Percentiles rank a stretch among this genome's conserved stretches.
phyloP scores from a whole-genome alignment of 2,888 invertebrate genomes.

The Amorpha juglandis region DNA sequence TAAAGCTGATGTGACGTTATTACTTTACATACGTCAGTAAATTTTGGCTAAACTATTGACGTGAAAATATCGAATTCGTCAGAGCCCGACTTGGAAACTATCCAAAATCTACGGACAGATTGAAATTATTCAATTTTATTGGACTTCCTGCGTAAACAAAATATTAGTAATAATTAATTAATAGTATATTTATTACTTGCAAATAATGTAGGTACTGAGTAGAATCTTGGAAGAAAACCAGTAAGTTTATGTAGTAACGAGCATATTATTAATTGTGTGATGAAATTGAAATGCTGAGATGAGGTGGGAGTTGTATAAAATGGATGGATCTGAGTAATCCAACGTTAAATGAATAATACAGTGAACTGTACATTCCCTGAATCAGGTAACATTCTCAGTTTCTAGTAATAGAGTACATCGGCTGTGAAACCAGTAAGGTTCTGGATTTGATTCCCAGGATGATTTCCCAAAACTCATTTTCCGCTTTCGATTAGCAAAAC shows the following conservation, averaged over 20 bases:
- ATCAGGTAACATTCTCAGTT: too few relatives aligned
- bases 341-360: not conserved
- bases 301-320: constrained; percentile 11
- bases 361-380: not conserved
- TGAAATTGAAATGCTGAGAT: constrained; percentile 11
- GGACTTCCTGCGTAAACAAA: constrained; percentile 10
- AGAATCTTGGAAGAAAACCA: not conserved
- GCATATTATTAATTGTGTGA: not conserved
- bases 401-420: too few relatives aligned
- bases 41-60: constrained; percentile 7
- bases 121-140: constrained; percentile 12
- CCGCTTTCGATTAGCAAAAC: too few relatives aligned
- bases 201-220: not conserved
- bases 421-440: too few relatives aligned
- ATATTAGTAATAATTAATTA: not conserved
- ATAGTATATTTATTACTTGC: not conserved
- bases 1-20: not conserved
- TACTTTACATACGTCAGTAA: constrained; percentile 1
- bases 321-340: constrained; percentile 6
- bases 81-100: constrained; percentile 6
- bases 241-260: not conserved
- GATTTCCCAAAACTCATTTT: too few relatives aligned
- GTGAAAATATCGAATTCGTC: not conserved
- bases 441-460: too few relatives aligned
- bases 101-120: constrained; percentile 8